Base-by-base conservation (phyloP, 2,888 invertebrate genomes). In the Platerodrilus igneus region DNA sequence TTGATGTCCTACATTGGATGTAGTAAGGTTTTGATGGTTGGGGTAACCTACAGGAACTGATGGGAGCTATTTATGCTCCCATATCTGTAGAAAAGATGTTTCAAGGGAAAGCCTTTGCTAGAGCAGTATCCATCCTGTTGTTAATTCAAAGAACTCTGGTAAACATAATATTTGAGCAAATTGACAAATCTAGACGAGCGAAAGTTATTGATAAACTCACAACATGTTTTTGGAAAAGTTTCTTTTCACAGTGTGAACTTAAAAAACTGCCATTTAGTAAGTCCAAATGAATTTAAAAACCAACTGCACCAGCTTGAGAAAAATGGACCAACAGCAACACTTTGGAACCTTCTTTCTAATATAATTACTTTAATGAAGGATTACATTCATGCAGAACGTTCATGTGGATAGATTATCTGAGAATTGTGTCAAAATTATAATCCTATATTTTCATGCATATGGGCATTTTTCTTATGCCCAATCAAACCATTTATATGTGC, bases 131-230 rank as follows among this genome's bases (percentile, higher is more conserved):
- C 4, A 10, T n/a, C 10, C 10, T 22, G 9, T 22, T 22, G 4
- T 22, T 22, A 22, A 22, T 22, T 22, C 22, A 22, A 4, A 22
- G 9, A 22, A 10, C 22, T 9, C 10, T 22, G 10, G 22, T 4
- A 22, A 22, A 22, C 25, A 10, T 10, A 10, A 25, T 25, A 25
- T 25, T n/a, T 3, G 25, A 25, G 5, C 25, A 25, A 9, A 25
- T 25, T 25, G 10, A 25, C 10, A 14, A 25, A 25, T 14, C 25
- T 3, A 25, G 10, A 25, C 11, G 10, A 10, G 25, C 11, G 3
- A 25, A 25, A 14, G 25, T 25, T 25, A 25, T 25, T 3, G 8
- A 25, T 9, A 11, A 25, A 6, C 14, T 25, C 8, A 25, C 25
- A 25, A 11, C 8, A 25, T 13, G 11, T 10, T 4, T 25, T 3